phyloP scores from a whole-genome alignment of 2,797 vertebrate genomes.

The Yasuhikotakia modesta region DNA sequence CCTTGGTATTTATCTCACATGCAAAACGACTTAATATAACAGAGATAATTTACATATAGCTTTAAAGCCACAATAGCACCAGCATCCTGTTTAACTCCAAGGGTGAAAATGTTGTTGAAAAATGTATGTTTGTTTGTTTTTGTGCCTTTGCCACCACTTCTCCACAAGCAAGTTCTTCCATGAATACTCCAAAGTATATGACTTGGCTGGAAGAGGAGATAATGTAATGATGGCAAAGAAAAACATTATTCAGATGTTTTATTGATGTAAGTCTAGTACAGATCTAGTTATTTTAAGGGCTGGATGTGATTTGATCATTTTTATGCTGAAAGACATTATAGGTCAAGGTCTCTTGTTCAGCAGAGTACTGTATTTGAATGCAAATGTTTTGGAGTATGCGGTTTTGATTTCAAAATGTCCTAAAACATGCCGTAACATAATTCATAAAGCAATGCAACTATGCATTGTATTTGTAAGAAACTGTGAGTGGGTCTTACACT shows the following conservation, averaged over 20 bases:
- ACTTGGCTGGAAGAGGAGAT: background rate
- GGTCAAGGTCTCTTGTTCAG: too few relatives aligned
- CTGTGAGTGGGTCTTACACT: too few relatives aligned
- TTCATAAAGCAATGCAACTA: background rate
- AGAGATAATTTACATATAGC: too few relatives aligned
- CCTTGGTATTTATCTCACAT: too few relatives aligned
- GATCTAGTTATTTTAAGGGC: background rate
- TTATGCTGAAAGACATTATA: background rate
- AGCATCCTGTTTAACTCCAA: too few relatives aligned
- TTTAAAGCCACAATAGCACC: too few relatives aligned
- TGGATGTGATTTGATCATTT: background rate
- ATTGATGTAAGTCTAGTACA: background rate
- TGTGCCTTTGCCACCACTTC: background rate
- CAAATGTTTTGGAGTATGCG: too few relatives aligned
- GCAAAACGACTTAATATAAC: too few relatives aligned
- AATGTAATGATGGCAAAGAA: background rate
- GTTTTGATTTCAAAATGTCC: too few relatives aligned
- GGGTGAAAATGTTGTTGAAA: too few relatives aligned
- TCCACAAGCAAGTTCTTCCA: background rate
- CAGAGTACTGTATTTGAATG: too few relatives aligned
- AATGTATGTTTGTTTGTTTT: background rate
- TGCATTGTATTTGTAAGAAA: background rate
- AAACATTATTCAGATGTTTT: background rate
- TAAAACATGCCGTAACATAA: background rate
- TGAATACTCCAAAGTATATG: background rate